A percentile compares a stretch with the other conserved stretches of the same genome.
phyloP scores from a whole-genome alignment of 2,797 vertebrate species.

The Rhynchotus rufescens region DNA sequence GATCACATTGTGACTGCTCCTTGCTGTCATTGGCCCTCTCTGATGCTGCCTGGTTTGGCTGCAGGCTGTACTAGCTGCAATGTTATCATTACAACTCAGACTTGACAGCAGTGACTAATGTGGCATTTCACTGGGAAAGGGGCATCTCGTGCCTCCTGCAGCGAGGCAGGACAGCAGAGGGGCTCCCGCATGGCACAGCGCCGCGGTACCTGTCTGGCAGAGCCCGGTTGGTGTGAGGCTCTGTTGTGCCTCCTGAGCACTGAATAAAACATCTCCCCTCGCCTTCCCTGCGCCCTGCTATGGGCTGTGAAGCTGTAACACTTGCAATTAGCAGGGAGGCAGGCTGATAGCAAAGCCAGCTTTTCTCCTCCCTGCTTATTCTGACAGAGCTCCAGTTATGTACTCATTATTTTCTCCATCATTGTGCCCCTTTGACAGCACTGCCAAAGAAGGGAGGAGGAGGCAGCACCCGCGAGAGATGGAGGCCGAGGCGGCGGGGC shows the following conservation, averaged over 20 bases:
- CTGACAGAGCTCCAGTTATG: neutral
- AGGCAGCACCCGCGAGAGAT: too few relatives aligned
- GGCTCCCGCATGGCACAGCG: neutral
- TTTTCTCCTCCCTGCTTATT: neutral
- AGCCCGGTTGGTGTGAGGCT: neutral
- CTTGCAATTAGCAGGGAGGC: conserved; percentile 13
- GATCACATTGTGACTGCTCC: neutral
- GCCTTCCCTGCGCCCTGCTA: neutral
- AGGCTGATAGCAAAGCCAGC: neutral
- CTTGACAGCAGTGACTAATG: conserved; percentile 7
- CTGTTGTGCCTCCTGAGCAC: neutral
- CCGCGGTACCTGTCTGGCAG: neutral
- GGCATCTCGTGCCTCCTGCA: neutral
- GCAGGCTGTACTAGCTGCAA: conserved; percentile 10
- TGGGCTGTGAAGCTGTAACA: conserved; percentile 8
- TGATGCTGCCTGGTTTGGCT: conserved; percentile 19
- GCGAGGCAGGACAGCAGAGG: neutral
- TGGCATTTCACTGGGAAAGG: conserved; percentile 4
- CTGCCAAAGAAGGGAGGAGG: neutral
- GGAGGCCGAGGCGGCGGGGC: too few relatives aligned
- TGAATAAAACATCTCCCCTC: conserved; percentile 38
- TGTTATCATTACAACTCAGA: conserved; percentile 14
- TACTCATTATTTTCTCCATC: conserved; percentile 2
- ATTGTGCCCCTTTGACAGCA: neutral
- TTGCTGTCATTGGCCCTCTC: neutral